A percentile compares a stretch with the other conserved stretches of the same genome.
Conservation (phyloP, 2,113 vertebrate species). For the Aptenodytes forsteri region DNA sequence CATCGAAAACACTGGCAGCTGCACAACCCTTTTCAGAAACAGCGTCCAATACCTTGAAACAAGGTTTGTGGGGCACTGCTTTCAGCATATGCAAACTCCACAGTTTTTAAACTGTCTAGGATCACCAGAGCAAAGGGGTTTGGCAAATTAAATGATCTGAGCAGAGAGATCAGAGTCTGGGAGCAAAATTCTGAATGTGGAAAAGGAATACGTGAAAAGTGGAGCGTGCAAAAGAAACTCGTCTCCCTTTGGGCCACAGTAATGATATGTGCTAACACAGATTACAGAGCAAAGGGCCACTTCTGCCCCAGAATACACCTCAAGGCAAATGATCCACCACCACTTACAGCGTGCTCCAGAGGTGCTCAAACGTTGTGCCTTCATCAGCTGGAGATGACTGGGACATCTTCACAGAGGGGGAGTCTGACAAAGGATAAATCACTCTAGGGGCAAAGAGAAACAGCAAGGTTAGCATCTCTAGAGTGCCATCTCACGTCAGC, state of each 20-base stretch:
- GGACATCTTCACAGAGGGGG: slow-evolving; percentile 84
- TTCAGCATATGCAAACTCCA: not conserved
- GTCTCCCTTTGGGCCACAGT: not conserved
- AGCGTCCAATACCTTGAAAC: not conserved
- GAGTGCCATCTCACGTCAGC: accelerated
- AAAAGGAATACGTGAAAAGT: not conserved
- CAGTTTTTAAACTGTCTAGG: too few relatives aligned
- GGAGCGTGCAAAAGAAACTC: not conserved
- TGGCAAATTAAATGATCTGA: not conserved
- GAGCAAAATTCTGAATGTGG: not conserved
- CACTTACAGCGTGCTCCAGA: slow-evolving; percentile 96
- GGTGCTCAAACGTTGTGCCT: slow-evolving; percentile 90
- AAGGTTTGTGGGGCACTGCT: not conserved
- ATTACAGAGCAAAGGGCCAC: not conserved
- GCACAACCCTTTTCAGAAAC: not conserved
- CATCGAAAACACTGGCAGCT: accelerated
- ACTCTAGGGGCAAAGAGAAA: slow-evolving; percentile 70
- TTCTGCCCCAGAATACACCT: accelerated
- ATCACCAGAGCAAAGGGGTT: too few relatives aligned
- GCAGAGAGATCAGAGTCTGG: not conserved
- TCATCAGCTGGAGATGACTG: slow-evolving; percentile 84
- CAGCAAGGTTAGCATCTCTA: not conserved
- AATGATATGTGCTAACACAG: too few relatives aligned
- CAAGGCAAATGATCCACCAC: accelerated
- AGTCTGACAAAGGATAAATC: slow-evolving; percentile 78